Evolutionary conservation across 2,888 invertebrate species (phyloP), one percentile per base, ranked within the genome.

Genomic region (Ceramica pisi): DNA sequence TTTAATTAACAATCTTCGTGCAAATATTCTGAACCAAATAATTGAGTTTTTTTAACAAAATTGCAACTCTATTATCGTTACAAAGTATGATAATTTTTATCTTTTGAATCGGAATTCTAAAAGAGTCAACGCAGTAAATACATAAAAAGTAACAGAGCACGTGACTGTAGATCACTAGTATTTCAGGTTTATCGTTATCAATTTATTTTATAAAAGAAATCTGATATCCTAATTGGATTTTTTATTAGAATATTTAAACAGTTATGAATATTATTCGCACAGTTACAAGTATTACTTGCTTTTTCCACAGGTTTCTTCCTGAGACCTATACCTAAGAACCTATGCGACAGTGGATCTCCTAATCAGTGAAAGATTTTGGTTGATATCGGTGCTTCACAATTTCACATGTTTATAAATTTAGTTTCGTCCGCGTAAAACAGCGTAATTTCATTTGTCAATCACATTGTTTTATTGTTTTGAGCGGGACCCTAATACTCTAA

Each of bases 211-310:
- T 74, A 69, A 80, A 63, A 21, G 10, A 67, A 67, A 67, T 74
- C 71, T 57, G 55, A 69, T 78, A 72, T 46, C 46, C 2, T 63
- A 56, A 80, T 66, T 67, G n/a, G 19, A 46, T 56, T 31, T 74
- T 69, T 57, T 64, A 71, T 55, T 59, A 60, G 26, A 9, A 62
- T 51, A 23, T 68, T 65, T 46, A 59, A 21, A 61, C n/a, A 53
- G 9, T 26, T 44, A 44, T 44, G 4, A 44, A 5, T 46, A 46
- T 0, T 38, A 38, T 12, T 38, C 10, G 12, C 38, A 12, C 1
- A 12, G 2, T 38, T 38, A 38, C 12, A 38, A 38, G 19, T 19
- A 55, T 55, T 9, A 31, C 6, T 31, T 5, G 31, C 5, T 55
- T 26, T 19, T 19, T 9, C 55, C 19, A 26, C 10, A 19, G 26